A percentile compares a stretch with the other conserved stretches of the same genome.
phyloP scores from a whole-genome alignment of 23 tunicate genomes.

The Oikopleura vanhoeffeni region DNA sequence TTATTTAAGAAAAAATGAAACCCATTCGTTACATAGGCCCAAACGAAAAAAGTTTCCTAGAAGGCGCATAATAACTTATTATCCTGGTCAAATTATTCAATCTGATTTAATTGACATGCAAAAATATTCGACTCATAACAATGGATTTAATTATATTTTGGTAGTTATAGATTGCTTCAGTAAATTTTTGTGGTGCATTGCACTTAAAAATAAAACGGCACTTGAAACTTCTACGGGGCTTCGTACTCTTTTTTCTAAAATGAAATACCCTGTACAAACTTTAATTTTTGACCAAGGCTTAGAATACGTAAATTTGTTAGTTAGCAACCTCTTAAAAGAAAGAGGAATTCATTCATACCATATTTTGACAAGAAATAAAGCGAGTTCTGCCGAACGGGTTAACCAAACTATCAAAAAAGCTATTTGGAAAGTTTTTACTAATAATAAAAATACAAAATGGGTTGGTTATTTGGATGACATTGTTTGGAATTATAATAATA shows the following conservation, averaged over 20 bases:
- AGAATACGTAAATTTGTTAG: not conserved
- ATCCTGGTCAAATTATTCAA: no score
- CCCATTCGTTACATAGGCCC: no score
- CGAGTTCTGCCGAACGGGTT: not conserved
- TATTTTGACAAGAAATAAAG: not conserved
- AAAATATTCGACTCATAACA: not conserved
- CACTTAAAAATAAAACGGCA: not conserved
- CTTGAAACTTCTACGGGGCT: not conserved
- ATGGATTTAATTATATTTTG: not conserved
- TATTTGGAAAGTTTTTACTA: no score
- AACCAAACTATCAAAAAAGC: not conserved
- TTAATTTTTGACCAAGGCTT: not conserved
- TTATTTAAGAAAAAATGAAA: no score
- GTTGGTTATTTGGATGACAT: no score
- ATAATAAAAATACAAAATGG: no score
- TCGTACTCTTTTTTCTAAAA: not conserved
- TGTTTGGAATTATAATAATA: no score
- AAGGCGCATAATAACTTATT: no score
- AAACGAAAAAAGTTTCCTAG: no score
- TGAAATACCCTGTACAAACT: not conserved
- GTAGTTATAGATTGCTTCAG: no score
- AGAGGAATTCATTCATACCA: not conserved
- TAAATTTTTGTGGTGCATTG: not conserved
- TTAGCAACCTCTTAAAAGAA: not conserved
- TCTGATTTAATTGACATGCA: no score